Percentiles rank a stretch among this genome's conserved stretches.
Evolutionary conservation across 2,113 vertebrate species (phyloP).

Genomic region (Otus sunia): DNA sequence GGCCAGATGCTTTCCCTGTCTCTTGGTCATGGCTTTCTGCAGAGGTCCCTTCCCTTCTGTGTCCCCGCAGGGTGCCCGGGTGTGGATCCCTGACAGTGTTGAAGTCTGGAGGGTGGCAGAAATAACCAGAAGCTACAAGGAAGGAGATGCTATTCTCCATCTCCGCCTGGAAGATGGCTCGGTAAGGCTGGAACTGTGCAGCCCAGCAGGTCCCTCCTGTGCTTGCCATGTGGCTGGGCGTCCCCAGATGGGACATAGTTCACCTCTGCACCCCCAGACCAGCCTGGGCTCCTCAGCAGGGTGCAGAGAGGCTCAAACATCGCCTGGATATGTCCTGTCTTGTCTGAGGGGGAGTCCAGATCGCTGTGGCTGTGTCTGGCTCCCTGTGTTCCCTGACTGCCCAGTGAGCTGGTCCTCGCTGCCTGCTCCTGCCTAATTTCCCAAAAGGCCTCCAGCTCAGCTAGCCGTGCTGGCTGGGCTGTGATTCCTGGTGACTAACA

Average conservation of each 20-base stretch:
- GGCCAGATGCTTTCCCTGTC: neutral
- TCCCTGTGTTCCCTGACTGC: neutral
- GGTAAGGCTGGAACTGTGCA: slow-evolving; percentile 40
- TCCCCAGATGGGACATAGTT: neutral
- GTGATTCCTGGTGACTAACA: neutral
- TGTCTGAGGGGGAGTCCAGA: neutral
- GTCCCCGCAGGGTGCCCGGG: slow-evolving; percentile 67
- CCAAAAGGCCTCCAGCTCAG: neutral
- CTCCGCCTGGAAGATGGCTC: slow-evolving; percentile 72
- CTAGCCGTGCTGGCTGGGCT: accelerated
- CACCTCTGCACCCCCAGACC: neutral
- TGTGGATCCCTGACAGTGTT: slow-evolving; percentile 78
- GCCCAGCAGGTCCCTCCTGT: neutral
- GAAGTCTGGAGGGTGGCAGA: slow-evolving; percentile 77
- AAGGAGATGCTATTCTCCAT: slow-evolving; percentile 61
- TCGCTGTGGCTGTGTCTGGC: accelerated
- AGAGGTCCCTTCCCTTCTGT: accelerated
- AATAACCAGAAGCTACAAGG: slow-evolving; percentile 66
- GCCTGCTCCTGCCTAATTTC: neutral
- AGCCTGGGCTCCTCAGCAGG: neutral
- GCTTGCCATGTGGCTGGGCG: accelerated
- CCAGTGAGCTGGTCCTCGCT: accelerated
- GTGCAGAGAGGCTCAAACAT: neutral
- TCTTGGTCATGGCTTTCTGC: neutral
- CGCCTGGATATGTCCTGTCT: neutral